Evolutionary conservation across 2,113 vertebrate species (phyloP).

Genomic region (Conger conger): DNA sequence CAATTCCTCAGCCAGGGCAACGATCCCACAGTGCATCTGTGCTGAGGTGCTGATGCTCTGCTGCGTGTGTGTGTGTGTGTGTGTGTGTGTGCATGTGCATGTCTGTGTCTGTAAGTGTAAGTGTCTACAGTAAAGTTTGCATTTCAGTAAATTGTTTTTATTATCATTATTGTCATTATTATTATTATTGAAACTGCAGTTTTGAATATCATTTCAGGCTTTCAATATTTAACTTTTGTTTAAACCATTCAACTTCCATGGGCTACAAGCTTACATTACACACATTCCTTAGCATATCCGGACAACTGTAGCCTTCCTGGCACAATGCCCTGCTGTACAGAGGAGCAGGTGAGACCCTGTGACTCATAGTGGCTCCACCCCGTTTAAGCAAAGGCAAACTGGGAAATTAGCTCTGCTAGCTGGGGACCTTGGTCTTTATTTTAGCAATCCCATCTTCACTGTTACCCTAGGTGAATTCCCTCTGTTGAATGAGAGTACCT

Average conservation of each 20-base stretch:
- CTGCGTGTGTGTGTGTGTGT: background rate
- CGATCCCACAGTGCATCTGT: constrained; percentile 2
- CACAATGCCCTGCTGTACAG: background rate
- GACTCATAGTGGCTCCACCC: background rate
- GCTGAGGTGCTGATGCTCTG: background rate
- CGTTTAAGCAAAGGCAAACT: background rate
- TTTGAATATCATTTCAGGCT: too few species aligned
- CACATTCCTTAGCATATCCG: background rate
- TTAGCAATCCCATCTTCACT: background rate
- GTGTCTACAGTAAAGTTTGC: background rate
- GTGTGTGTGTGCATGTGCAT: background rate
- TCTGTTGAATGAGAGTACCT: background rate
- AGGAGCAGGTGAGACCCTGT: background rate
- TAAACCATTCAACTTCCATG: background rate
- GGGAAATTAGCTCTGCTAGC: background rate
- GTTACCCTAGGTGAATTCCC: background rate
- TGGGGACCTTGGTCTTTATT: background rate
- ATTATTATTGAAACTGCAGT: too few species aligned
- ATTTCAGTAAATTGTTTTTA: background rate
- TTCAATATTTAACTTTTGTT: background rate
- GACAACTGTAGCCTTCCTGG: background rate
- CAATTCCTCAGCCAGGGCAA: background rate
- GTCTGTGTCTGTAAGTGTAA: background rate
- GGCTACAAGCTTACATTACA: background rate
- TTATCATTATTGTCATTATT: too few species aligned